These are phyloP conservation scores for Tipula helvola DNA, from an alignment of 2,888 invertebrate genomes.

Conservation along the genomic window DNA sequence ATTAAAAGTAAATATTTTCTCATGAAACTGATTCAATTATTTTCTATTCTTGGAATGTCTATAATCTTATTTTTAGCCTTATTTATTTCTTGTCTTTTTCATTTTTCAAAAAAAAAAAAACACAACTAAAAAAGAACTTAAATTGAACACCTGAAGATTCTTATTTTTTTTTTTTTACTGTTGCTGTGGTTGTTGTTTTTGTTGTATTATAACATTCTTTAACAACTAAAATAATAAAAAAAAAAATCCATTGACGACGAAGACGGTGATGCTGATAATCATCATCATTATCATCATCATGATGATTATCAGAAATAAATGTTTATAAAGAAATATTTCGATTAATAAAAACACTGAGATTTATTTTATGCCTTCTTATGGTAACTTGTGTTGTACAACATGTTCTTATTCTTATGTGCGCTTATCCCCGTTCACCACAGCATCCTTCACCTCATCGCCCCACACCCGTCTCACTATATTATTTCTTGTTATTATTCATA, in stretches of 20 bases:
- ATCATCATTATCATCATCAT: not conserved
- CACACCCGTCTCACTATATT: not conserved
- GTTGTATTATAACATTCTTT: not conserved
- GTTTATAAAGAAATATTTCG: not conserved
- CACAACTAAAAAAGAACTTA: not conserved
- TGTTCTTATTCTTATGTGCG: not conserved
- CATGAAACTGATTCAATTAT: constrained; percentile 4
- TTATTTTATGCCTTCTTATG: not conserved
- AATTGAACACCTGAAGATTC: not conserved
- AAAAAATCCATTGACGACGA: not conserved
- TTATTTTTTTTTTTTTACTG: not conserved
- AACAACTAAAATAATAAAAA: not conserved
- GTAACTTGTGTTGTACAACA: not conserved
- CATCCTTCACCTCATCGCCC: not conserved
- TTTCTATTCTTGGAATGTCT: constrained; percentile 4
- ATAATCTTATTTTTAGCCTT: not conserved
- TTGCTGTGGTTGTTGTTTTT: not conserved
- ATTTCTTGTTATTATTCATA: not conserved
- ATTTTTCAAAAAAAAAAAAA: not conserved
- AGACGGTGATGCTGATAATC: not conserved
- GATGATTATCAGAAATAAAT: not conserved
- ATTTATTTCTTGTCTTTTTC: not conserved
- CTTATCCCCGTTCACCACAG: not conserved
- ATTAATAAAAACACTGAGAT: not conserved
- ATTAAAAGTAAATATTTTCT: not conserved